Conservation (phyloP, 2,797 vertebrate genomes). For the Sebastes reedi region DNA sequence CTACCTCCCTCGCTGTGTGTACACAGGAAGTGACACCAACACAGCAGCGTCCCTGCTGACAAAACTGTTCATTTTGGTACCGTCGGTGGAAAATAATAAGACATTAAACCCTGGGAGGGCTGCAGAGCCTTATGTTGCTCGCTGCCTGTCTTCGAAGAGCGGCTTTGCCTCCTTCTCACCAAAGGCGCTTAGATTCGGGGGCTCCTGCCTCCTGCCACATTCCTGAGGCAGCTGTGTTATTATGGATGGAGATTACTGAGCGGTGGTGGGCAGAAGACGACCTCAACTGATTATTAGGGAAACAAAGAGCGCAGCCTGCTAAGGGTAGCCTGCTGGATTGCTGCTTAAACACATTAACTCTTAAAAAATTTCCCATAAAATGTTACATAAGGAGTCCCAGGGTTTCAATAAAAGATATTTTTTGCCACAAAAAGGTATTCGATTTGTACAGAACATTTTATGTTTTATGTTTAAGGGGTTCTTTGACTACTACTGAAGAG, state of each 20-base stretch:
- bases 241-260: constrained; percentile 71
- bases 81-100: constrained; percentile 75
- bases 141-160: constrained; percentile 59
- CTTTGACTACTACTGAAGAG: not conserved
- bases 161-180: constrained; percentile 66
- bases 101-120: constrained; percentile 77
- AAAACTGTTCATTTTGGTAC: constrained; percentile 67
- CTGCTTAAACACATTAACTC: constrained; percentile 43
- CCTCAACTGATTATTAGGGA: constrained; percentile 76
- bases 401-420: constrained; percentile 3
- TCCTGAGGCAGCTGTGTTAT: constrained; percentile 72
- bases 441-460: not conserved
- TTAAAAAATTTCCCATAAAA: not conserved
- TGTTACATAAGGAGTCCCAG: not conserved
- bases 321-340: constrained; percentile 20
- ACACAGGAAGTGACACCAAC: constrained; percentile 63
- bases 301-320: constrained; percentile 59
- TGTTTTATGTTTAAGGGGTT: not conserved
- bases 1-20: constrained; percentile 6
- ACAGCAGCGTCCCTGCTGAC: constrained; percentile 57
- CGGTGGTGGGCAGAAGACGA: constrained; percentile 67
- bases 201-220: constrained; percentile 65
- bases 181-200: constrained; percentile 63
- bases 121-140: constrained; percentile 65
- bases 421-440: not conserved